A percentile compares a stretch with the other conserved stretches of the same genome.
Conservation (phyloP, 2,113 vertebrate species). For the Trinectes maculatus region DNA sequence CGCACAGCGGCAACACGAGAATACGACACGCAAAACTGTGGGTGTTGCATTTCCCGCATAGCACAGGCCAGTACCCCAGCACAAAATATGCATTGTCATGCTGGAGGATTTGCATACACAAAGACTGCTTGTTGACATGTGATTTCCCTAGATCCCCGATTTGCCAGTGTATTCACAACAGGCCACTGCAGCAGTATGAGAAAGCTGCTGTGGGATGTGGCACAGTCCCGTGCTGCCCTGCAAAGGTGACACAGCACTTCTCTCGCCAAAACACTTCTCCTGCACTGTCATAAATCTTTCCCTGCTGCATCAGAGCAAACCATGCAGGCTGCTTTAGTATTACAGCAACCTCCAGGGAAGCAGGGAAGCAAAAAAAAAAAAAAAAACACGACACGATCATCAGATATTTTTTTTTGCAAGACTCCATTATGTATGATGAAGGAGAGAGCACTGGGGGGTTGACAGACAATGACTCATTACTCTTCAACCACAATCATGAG, state of each 20-base stretch:
- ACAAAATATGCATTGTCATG: conserved; percentile 47
- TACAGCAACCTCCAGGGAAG: conserved; percentile 21
- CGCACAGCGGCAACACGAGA: background rate
- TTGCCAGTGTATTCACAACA: conserved; percentile 10
- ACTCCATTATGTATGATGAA: background rate
- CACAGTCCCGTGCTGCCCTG: conserved; percentile 41
- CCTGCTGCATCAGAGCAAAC: conserved; percentile 45
- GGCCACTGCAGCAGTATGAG: conserved; percentile 37
- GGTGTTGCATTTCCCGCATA: conserved; percentile 1
- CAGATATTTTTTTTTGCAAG: conserved; percentile 24
- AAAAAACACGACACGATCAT: background rate
- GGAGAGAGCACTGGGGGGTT: background rate
- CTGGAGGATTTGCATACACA: conserved; percentile 24
- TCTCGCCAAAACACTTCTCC: conserved; percentile 51
- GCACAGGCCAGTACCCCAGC: background rate
- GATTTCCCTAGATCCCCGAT: conserved; percentile 16
- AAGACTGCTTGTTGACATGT: conserved; percentile 8
- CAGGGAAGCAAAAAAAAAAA: background rate
- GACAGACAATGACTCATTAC: background rate
- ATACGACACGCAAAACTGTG: background rate
- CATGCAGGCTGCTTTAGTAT: background rate
- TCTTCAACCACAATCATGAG: conserved; percentile 17
- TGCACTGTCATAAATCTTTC: conserved; percentile 66
- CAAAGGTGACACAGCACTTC: conserved; percentile 71
- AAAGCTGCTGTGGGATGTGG: conserved; percentile 43